Evolutionary conservation across 2,113 vertebrate species (phyloP).

Genomic region (Brienomyrus longianalis): DNA sequence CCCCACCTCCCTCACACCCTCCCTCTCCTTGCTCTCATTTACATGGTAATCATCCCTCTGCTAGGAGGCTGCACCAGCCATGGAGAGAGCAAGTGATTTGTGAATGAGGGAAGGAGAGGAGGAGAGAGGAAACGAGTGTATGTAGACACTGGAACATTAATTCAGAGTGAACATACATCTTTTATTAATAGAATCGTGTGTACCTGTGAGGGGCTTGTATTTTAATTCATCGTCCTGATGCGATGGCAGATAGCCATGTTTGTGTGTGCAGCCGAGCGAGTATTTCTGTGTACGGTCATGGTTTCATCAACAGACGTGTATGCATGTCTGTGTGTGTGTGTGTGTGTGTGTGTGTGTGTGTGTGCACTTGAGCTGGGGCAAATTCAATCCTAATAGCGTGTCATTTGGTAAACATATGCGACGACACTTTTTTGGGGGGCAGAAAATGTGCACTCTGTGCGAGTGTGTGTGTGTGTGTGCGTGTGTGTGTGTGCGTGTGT

Average conservation of each 20-base stretch:
- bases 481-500: too few species aligned
- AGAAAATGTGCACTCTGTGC: not conserved
- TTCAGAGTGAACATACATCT: constrained; percentile 1
- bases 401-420: not conserved
- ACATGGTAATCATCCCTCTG: constrained; percentile 71
- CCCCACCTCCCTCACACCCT: constrained; percentile 34
- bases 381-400: not conserved
- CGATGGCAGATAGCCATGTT: not conserved
- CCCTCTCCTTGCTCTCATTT: constrained; percentile 65
- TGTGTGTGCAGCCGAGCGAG: not conserved
- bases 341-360: not conserved
- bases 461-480: constrained; percentile 11
- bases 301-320: not conserved
- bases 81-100: constrained; percentile 45
- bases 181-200: constrained; percentile 27
- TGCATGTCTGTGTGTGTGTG: not conserved
- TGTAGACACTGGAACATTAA: constrained; percentile 38
- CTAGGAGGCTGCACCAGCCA: constrained; percentile 46
- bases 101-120: constrained; percentile 63
- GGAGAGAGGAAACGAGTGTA: constrained; percentile 42
- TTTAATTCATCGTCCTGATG: constrained; percentile 3
- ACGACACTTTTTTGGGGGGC: not conserved
- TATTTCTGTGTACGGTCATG: not conserved
- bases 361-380: not conserved
- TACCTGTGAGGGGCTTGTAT: not conserved